These are phyloP conservation scores for Pycnonotus jocosus DNA, from an alignment of 2,113 vertebrate genomes.

Conservation along the genomic window DNA sequence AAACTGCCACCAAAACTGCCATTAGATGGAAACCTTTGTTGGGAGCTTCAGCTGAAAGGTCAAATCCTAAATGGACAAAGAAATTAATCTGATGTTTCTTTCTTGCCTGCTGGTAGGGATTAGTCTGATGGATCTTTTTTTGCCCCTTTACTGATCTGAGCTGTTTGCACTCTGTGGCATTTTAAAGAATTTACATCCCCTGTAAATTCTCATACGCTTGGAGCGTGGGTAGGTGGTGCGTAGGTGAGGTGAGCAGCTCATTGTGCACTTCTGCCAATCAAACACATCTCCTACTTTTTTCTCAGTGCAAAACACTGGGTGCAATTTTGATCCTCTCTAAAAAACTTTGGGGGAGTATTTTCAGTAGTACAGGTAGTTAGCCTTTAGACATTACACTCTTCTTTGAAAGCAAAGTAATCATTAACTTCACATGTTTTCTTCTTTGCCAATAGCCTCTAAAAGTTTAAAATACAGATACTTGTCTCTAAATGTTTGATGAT, in stretches of 20 bases:
- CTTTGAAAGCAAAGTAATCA: neutral
- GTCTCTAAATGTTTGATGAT: neutral
- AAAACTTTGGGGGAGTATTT: neutral
- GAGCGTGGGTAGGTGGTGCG: neutral
- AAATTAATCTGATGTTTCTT: neutral
- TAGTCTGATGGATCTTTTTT: neutral
- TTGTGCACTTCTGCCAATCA: neutral
- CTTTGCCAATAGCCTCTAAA: neutral
- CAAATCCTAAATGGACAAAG: neutral
- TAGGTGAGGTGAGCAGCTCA: neutral
- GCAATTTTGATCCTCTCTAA: neutral
- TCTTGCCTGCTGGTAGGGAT: neutral
- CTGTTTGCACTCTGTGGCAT: neutral
- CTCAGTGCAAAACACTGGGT: neutral
- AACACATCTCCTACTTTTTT: neutral
- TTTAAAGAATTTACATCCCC: neutral
- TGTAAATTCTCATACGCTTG: accelerated
- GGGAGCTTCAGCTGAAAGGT: neutral
- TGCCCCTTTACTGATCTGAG: neutral
- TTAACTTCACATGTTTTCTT: neutral
- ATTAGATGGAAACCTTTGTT: neutral
- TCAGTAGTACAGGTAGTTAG: neutral
- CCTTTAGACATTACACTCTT: neutral
- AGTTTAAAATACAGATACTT: neutral
- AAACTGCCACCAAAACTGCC: neutral